These are phyloP conservation scores for Mycetomoellerius zeteki DNA, from an alignment of 1,140 invertebrate species.

Conservation along the genomic window DNA sequence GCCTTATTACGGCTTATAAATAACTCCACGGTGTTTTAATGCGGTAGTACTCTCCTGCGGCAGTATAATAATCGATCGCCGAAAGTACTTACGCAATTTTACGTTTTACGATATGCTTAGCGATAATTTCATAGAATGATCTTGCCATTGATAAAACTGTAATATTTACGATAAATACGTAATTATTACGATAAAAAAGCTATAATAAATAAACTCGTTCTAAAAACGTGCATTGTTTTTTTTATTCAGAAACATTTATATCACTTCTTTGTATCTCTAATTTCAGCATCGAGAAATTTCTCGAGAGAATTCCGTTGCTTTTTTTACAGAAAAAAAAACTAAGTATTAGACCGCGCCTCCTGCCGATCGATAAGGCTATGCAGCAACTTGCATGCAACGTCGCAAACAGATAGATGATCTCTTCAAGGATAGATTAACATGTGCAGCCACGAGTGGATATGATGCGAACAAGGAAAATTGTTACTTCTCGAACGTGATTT, in stretches of 20 bases:
- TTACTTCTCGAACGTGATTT: slow-evolving; percentile 15
- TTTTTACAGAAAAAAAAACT: slow-evolving; percentile 36
- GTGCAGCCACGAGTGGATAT: slow-evolving; percentile 36
- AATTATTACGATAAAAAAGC: neutral
- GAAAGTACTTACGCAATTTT: neutral
- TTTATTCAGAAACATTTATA: neutral
- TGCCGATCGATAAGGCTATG: slow-evolving; percentile 45
- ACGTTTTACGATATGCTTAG: neutral
- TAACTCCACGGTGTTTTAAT: slow-evolving; percentile 36
- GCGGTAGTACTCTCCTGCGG: neutral
- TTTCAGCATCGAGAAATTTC: neutral
- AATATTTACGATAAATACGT: neutral
- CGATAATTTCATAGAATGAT: neutral
- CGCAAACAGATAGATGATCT: slow-evolving; percentile 46
- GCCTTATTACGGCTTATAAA: slow-evolving; percentile 48
- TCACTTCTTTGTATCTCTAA: neutral
- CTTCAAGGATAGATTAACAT: slow-evolving; percentile 59
- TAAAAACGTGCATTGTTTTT: neutral
- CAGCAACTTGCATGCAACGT: slow-evolving; percentile 45
- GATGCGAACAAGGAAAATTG: slow-evolving; percentile 23
- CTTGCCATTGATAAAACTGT: neutral
- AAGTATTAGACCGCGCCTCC: slow-evolving; percentile 33
- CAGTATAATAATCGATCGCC: slow-evolving; percentile 26
- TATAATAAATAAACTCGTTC: neutral
- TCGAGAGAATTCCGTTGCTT: neutral